Base-by-base conservation (phyloP, 1,140 invertebrate genomes). In the Drosophila orosa region DNA sequence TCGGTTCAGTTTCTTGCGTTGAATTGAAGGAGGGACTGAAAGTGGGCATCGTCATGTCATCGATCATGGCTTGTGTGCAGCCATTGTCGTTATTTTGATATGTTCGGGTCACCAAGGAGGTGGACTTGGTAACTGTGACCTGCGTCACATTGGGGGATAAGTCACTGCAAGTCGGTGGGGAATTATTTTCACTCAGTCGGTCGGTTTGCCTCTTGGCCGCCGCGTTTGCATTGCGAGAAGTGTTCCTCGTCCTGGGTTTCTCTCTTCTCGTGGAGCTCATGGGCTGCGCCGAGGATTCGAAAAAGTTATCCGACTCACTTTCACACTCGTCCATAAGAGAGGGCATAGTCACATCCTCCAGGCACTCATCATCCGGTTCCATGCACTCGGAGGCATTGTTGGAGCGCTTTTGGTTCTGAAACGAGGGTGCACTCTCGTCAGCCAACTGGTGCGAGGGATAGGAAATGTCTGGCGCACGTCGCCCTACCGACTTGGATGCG, bases 271-370 rank as follows among this genome's bases (percentile, higher is more conserved):
- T 55, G 12, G 50, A 58, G 15, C 52, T 45, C 5, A 52, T 5
- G 13, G 45, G 45, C 9, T 33, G 17, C 3, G 12, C 29, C 1
- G 37, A 37, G 29, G 50, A 37, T 5, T 25, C 35, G 1, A 56
- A 74, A 24, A 22, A 48, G 13, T 17, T 33, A 0, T 5, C 2
- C 6, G 68, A 50, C 9, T 55, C 33, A 15, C 33, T 48, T 0
- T 55, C 17, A 13, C 12, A 9, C 5, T 55, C 55, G 9, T 74
- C 62, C 10, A 48, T 22, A 5, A 22, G 44, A 3, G 74, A 48
- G 10, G 74, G 74, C 72, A 75, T 75, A 9, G 40, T 42, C 3
- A 37, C 62, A 31, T 75, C 61, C 39, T 75, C 72, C 39, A 76
- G 22, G 4, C 71, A 24, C 13, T n/a, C 15, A 1, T 3, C 31